Percentiles rank a stretch among this genome's conserved stretches.
These are phyloP conservation scores for Arctia plantaginis DNA, from an alignment of 2,888 invertebrate genomes.

Conservation along the genomic window DNA sequence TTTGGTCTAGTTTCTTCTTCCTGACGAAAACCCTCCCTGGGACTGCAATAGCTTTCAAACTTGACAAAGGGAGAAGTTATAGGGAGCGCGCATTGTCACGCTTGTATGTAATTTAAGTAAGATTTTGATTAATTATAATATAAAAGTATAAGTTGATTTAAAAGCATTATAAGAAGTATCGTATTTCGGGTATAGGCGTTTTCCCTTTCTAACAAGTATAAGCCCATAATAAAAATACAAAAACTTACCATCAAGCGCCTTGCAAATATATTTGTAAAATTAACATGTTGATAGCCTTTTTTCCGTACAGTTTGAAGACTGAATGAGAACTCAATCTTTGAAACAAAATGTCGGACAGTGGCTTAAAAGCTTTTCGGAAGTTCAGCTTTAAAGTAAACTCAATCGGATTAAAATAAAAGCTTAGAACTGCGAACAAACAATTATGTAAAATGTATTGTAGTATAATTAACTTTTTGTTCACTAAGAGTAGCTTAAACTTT, in stretches of 20 bases:
- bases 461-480: background rate
- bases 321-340: background rate
- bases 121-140: too few relatives aligned
- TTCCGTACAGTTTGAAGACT: background rate
- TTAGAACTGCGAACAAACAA: background rate
- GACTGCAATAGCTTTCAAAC: too few relatives aligned
- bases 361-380: background rate
- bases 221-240: background rate
- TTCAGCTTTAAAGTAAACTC: background rate
- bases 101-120: too few relatives aligned
- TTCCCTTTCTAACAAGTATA: too few relatives aligned
- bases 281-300: background rate
- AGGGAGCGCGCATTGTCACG: too few relatives aligned
- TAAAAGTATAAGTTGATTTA: too few relatives aligned
- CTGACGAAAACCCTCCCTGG: too few relatives aligned
- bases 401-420: conserved; percentile 1
- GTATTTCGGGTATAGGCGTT: too few relatives aligned
- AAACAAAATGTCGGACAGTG: background rate
- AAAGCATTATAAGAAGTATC: too few relatives aligned
- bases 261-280: background rate
- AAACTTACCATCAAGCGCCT: background rate
- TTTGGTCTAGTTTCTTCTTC: too few relatives aligned
- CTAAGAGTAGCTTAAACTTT: background rate
- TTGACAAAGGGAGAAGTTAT: too few relatives aligned
- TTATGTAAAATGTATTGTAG: background rate